Evolutionary conservation across 2,113 vertebrate species (phyloP), one percentile per base, ranked within the genome.

Genomic region (Xiphophorus maculatus): DNA sequence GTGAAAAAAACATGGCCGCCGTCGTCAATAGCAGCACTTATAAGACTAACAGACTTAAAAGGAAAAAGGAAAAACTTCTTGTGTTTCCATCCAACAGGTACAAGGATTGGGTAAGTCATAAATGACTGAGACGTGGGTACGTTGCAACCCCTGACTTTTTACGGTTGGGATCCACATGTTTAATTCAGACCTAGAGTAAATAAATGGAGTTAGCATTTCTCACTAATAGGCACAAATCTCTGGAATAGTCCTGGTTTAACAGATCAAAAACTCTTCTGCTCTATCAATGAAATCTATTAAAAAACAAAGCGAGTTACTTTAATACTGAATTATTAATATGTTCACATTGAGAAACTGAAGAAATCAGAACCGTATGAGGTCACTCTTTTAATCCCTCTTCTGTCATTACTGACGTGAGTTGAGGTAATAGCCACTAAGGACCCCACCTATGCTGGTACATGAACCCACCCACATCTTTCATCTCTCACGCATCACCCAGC

Each of bases 341-440:
- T 58, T n/a, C 10, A 58, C 51, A 10, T 8, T 58, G 83, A 63
- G 30, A 74, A 5, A 17, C 5, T 48, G 14, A 48, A 48, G 44
- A 19, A 48, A 7, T 48, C 17, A 48, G 33, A 66, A 69, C 78
- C 64, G 66, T 44, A 74, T 65, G 44, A 35, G 68, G 76, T 80
- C 61, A 48, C 61, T 83, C 32, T 69, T 69, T 73, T 30, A 61
- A 64, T 75, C 37, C 37, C 61, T 54, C 51, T 82, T 71, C 11
- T 75, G 80, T 77, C 71, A 73, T 33, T 73, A 62, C 79, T 87
- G 87, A 90, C 77, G 73, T 87, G 84, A 79, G 28, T 75, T 74
- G 68, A 80, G 71, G 86, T 88, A 84, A 77, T 40, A 73, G 67
- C 69, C 13, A 32, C 73, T 25, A 79, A 68, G 72, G 88, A 88